Conservation (phyloP, 2,113 vertebrate species). For the Opisthocomus hoazin region DNA sequence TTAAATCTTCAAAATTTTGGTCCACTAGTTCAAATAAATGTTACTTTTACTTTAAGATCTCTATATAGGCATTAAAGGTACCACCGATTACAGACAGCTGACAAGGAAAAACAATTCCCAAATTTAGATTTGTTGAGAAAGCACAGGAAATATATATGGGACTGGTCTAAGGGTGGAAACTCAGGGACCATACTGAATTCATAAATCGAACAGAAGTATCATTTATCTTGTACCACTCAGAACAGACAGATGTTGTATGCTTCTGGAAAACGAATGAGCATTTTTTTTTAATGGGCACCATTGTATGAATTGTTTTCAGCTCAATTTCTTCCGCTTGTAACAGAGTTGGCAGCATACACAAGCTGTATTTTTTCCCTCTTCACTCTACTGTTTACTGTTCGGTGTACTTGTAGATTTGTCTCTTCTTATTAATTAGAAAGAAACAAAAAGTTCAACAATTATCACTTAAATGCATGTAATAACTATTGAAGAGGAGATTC, state of each 20-base stretch:
- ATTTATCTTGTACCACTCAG: neutral
- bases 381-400: neutral
- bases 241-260: neutral
- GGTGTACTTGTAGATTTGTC: neutral
- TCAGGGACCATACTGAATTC: neutral
- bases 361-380: neutral
- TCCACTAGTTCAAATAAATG: neutral
- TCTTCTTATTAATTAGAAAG: neutral
- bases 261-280: neutral
- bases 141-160: neutral
- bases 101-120: neutral
- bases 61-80: neutral
- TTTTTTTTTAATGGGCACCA: neutral
- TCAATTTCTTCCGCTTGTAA: neutral
- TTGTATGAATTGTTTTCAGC: neutral
- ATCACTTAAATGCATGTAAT: accelerated
- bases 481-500: neutral
- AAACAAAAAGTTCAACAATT: neutral
- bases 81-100: neutral
- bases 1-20: neutral
- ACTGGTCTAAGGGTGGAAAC: neutral
- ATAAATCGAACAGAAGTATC: neutral
- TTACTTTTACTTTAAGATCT: neutral
- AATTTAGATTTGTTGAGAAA: neutral
- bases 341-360: neutral